These are phyloP conservation scores for Martes flavigula DNA, from an alignment of 2,797 vertebrate species.

Conservation along the genomic window DNA sequence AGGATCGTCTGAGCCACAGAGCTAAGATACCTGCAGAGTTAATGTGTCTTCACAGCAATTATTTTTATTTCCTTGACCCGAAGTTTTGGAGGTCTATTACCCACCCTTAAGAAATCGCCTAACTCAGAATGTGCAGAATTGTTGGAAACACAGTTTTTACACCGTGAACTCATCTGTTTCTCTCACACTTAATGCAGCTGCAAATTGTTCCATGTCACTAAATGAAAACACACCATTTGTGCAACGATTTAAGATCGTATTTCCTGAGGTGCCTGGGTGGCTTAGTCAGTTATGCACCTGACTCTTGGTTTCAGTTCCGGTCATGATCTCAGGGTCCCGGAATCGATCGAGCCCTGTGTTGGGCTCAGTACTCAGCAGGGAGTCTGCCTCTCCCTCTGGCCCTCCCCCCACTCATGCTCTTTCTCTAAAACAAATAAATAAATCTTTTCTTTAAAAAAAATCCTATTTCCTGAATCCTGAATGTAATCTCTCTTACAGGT, in stretches of 20 bases:
- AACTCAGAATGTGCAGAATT: not conserved
- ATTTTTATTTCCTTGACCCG: not conserved
- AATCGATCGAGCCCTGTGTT: not conserved
- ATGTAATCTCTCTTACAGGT: too few species aligned
- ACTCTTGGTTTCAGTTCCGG: not conserved
- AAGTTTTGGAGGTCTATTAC: not conserved
- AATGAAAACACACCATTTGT: not conserved
- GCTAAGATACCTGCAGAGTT: not conserved
- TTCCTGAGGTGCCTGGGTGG: not conserved
- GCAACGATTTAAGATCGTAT: too few species aligned
- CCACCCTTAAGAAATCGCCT: not conserved
- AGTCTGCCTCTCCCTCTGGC: not conserved
- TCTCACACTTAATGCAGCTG: not conserved
- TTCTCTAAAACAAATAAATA: not conserved
- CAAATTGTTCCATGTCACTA: accelerated
- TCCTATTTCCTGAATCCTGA: not conserved
- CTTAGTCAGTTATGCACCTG: not conserved
- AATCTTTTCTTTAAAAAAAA: not conserved
- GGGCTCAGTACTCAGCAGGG: not conserved
- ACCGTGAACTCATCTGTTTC: not conserved
- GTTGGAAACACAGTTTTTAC: not conserved
- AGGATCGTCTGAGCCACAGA: accelerated
- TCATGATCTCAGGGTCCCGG: not conserved
- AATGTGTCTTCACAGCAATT: accelerated
- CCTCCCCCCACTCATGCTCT: not conserved